Base-by-base conservation (phyloP, 2,888 invertebrate species). In the Lordiphosa fenestrarum region DNA sequence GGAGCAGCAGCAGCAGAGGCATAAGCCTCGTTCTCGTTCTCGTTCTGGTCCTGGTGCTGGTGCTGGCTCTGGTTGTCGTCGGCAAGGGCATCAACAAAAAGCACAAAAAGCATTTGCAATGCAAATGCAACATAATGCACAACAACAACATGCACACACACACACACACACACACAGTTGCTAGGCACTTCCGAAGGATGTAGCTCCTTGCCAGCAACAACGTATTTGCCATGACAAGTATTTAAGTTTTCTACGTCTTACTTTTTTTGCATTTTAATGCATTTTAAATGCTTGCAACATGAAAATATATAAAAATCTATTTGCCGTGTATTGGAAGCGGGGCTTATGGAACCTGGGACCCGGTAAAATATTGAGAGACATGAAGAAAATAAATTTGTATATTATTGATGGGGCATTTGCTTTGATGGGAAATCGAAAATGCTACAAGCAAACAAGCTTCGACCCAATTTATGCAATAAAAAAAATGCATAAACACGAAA, bases 121-220 rank as follows among this genome's bases (percentile, higher is more conserved):
- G 80, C 74, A 74, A 74, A 74, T 74, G 74, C 76, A 74, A 80
- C 74, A 74, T 74, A 75, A 77, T 77, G 84, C 77, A 63, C 55
- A 64, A 55, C 62, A 70, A 52, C 63, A 71, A 53, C 57, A 55
- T 12, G 44, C 53, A 41, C 46, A 66, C 56, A 50, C 53, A 57
- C 51, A 15, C 15, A 15, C 15, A 15, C 15, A 56, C 55, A 53
- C 39, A 60, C 53, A 48, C 68, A 76, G 66, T 75, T 82, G 76
- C 82, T 53, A 66, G 49, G 63, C 68, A 70, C 81, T 81, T 81
- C 60, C 62, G 71, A 74, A 64, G 53, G 51, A 52, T 60, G 68
- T 67, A 67, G 61, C 62, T 72, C 55, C 78, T 56, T 69, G 48
- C 57, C 55, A 67, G 52, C 58, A 49, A 40, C 37, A 59, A 66